These are phyloP conservation scores for Nephrotoma flavescens DNA, from an alignment of 2,888 invertebrate species.

Conservation along the genomic window DNA sequence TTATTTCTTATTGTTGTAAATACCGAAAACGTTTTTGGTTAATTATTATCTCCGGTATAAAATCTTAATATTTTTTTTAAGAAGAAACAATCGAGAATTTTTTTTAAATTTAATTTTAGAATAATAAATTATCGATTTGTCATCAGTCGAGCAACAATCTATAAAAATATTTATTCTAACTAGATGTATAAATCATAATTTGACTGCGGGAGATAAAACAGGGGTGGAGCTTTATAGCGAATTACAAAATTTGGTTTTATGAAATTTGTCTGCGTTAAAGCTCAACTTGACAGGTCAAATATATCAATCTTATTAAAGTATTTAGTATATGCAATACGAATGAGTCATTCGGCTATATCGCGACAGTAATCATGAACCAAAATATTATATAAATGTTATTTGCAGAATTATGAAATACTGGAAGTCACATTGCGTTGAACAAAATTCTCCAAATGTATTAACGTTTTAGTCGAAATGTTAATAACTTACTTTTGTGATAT, in stretches of 20 bases:
- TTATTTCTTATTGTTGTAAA: background rate
- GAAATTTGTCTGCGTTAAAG: background rate
- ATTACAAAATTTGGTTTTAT: background rate
- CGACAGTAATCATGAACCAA: background rate
- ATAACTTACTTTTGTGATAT: background rate
- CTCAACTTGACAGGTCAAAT: background rate
- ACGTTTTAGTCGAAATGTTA: background rate
- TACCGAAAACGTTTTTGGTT: background rate
- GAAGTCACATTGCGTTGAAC: background rate
- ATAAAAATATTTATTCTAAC: background rate
- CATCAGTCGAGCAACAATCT: background rate
- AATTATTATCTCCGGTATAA: background rate
- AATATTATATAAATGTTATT: background rate
- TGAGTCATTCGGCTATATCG: background rate
- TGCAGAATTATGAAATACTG: background rate
- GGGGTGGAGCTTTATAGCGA: background rate
- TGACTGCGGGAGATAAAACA: background rate
- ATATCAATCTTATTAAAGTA: background rate
- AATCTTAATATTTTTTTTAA: background rate
- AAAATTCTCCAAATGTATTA: background rate
- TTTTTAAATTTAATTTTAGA: background rate
- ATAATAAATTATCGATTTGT: background rate
- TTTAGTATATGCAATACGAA: background rate
- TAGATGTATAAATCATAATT: background rate
- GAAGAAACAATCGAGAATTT: background rate